A percentile compares a stretch with the other conserved stretches of the same genome.
These are phyloP conservation scores for Elanoides forficatus DNA, from an alignment of 2,113 vertebrate species.

Conservation along the genomic window DNA sequence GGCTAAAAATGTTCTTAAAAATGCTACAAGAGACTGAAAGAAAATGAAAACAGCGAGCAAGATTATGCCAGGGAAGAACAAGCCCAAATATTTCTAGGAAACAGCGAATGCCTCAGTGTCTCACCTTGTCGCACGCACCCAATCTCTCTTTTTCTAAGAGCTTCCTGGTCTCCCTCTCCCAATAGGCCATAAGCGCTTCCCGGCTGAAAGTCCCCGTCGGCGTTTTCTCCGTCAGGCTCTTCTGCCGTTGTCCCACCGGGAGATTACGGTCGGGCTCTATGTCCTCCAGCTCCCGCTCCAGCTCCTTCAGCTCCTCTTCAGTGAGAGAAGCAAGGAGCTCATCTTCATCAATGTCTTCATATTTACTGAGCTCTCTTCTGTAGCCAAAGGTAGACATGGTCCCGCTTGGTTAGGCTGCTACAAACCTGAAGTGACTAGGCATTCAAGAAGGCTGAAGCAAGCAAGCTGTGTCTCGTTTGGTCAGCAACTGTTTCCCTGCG, in stretches of 20 bases:
- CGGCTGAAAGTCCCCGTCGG: conserved; percentile 93
- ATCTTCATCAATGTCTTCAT: conserved; percentile 97
- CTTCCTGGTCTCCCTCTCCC: conserved; percentile 93
- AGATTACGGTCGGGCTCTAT: conserved; percentile 90
- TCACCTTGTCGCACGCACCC: conserved; percentile 75
- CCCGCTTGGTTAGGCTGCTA: conserved; percentile 59
- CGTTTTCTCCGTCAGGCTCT: conserved; percentile 93
- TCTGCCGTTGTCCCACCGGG: conserved; percentile 91
- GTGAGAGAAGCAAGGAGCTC: conserved; percentile 92
- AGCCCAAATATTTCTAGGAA: not conserved
- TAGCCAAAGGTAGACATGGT: conserved; percentile 95
- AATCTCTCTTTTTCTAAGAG: conserved; percentile 88
- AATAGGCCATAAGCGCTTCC: conserved; percentile 93
- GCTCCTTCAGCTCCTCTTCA: conserved; percentile 90
- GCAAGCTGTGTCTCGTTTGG: conserved; percentile 32
- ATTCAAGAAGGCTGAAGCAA: conserved; percentile 60
- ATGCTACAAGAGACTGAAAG: not conserved
- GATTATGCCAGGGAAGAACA: not conserved
- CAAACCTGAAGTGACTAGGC: conserved; percentile 39
- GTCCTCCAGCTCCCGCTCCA: conserved; percentile 91
- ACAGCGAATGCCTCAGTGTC: not conserved
- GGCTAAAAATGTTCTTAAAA: not conserved
- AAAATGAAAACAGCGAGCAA: not conserved
- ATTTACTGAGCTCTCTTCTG: conserved; percentile 94
- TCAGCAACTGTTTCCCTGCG: conserved; percentile 77